These are phyloP conservation scores for Dyspetes luteomarginatus DNA, from an alignment of 2,888 invertebrate species.

Conservation along the genomic window DNA sequence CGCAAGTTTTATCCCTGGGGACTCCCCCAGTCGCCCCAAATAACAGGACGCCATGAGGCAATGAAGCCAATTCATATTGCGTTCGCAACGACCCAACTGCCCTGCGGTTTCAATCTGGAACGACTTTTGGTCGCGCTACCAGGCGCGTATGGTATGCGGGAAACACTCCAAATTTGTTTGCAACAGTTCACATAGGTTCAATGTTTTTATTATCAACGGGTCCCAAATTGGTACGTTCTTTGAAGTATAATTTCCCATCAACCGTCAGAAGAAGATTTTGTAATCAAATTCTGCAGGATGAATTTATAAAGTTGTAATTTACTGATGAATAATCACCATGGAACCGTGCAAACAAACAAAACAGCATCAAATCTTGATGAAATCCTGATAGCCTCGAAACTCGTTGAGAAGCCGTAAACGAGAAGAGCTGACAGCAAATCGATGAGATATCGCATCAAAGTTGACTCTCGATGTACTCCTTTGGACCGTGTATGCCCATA, in stretches of 20 bases:
- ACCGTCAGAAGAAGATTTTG: too few relatives aligned
- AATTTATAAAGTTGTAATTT: too few relatives aligned
- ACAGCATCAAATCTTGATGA: slow-evolving; percentile 54
- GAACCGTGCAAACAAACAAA: slow-evolving; percentile 31
- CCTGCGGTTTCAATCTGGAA: slow-evolving; percentile 66
- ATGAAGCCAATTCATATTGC: slow-evolving; percentile 46
- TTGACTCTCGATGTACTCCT: slow-evolving; percentile 34
- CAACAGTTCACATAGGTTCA: background rate
- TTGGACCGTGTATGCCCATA: background rate
- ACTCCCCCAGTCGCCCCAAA: slow-evolving; percentile 77
- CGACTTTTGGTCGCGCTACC: slow-evolving; percentile 73
- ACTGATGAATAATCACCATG: slow-evolving; percentile 4
- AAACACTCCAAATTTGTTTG: background rate
- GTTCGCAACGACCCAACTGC: slow-evolving; percentile 44
- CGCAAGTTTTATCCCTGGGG: slow-evolving; percentile 75
- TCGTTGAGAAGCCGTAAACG: slow-evolving; percentile 82
- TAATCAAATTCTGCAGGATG: too few relatives aligned
- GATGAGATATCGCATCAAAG: slow-evolving; percentile 67
- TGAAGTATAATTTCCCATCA: too few relatives aligned
- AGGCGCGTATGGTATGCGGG: slow-evolving; percentile 67
- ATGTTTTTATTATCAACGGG: too few relatives aligned
- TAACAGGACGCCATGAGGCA: slow-evolving; percentile 74
- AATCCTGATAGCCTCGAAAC: slow-evolving; percentile 81
- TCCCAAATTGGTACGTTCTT: too few relatives aligned
- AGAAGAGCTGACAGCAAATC: slow-evolving; percentile 82